Evolutionary conservation across 2,113 vertebrate species (phyloP).

Genomic region (Dinomys branickii): DNA sequence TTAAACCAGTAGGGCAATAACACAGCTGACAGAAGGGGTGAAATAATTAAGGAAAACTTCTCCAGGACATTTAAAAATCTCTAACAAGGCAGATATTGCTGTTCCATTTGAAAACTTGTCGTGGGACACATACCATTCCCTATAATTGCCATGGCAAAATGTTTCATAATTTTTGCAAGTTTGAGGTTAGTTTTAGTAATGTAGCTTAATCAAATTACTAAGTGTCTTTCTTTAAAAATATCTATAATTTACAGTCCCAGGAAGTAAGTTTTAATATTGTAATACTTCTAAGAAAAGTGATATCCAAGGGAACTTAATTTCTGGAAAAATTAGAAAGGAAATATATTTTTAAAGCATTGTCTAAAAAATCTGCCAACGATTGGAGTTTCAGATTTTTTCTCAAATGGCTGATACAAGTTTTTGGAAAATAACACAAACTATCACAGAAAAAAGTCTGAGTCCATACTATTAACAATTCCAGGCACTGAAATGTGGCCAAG

Average conservation of each 20-base stretch:
- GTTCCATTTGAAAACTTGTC: conserved; percentile 81
- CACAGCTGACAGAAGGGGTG: conserved; percentile 87
- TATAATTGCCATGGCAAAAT: conserved; percentile 53
- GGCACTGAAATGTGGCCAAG: neutral
- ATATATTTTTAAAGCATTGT: conserved; percentile 56
- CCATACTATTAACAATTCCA: conserved; percentile 26
- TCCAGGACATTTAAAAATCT: conserved; percentile 83
- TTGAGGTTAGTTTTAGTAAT: conserved; percentile 76
- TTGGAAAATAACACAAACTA: conserved; percentile 55
- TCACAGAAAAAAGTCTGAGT: conserved; percentile 9
- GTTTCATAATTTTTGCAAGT: conserved; percentile 65
- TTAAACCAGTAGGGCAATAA: conserved; percentile 91
- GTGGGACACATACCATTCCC: conserved; percentile 71
- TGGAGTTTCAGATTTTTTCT: conserved; percentile 64
- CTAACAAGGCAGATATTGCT: conserved; percentile 85
- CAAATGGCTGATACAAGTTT: conserved; percentile 57
- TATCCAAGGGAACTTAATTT: conserved; percentile 73
- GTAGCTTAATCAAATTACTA: conserved; percentile 79
- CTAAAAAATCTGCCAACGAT: conserved; percentile 52
- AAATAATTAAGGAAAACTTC: conserved; percentile 90
- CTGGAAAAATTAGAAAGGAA: conserved; percentile 48
- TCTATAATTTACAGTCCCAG: conserved; percentile 68
- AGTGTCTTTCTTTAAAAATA: conserved; percentile 76
- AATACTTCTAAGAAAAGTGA: conserved; percentile 48
- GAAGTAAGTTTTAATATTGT: conserved; percentile 74